Conservation (phyloP, 2,113 vertebrate genomes). For the Callorhinus ursinus region DNA sequence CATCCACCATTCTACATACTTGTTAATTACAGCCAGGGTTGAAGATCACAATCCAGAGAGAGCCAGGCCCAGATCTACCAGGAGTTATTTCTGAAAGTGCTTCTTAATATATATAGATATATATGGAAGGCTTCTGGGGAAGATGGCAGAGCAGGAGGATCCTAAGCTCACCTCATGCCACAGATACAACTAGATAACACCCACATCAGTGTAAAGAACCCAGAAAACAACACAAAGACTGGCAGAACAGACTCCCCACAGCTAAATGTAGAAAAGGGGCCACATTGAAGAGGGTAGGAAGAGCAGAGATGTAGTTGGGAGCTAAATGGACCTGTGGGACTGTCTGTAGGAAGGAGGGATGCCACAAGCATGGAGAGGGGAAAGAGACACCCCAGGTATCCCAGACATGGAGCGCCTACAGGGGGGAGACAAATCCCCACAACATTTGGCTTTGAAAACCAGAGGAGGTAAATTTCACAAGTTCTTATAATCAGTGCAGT, state of each 20-base stretch:
- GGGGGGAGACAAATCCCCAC: neutral
- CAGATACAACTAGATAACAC: neutral
- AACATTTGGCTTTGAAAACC: neutral
- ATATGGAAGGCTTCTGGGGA: neutral
- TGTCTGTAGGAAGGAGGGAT: neutral
- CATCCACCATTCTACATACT: neutral
- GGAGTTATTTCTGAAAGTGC: neutral
- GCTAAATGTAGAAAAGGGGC: neutral
- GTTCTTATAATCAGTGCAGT: neutral
- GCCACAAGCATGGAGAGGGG: neutral
- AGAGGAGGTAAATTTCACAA: neutral
- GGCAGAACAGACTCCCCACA: neutral
- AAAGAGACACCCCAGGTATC: neutral
- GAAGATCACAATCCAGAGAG: neutral
- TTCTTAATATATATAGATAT: neutral
- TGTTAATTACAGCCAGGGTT: neutral
- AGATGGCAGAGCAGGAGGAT: neutral
- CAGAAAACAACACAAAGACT: neutral
- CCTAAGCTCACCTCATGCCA: neutral
- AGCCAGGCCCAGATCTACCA: too few species aligned
- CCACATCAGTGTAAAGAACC: neutral
- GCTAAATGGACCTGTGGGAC: neutral
- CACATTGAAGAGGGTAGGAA: neutral
- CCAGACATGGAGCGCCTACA: neutral
- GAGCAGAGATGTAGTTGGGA: neutral